These are phyloP conservation scores for Drosophila santomea DNA, from an alignment of 1,140 invertebrate genomes.

Conservation along the genomic window DNA sequence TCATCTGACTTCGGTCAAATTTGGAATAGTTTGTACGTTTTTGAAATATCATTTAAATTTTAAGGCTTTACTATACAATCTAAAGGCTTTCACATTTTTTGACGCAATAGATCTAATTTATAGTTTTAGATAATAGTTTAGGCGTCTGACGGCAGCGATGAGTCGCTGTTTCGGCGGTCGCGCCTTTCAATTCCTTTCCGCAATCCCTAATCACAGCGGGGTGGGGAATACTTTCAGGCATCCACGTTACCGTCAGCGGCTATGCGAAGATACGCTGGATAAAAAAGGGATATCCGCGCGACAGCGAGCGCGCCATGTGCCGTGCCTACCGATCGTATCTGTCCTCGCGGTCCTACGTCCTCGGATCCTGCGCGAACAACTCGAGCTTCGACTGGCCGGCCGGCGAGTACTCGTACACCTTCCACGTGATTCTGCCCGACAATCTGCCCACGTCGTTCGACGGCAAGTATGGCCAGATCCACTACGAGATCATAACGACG, in stretches of 20 bases:
- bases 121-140: too few relatives aligned
- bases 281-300: constrained; percentile 84
- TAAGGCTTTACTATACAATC: too few relatives aligned
- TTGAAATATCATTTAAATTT: too few relatives aligned
- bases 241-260: constrained; percentile 82
- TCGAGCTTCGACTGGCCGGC: constrained; percentile 85
- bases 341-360: constrained; percentile 81
- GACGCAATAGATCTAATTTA: too few relatives aligned
- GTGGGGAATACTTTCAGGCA: constrained; percentile 48
- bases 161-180: background rate
- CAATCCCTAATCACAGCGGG: constrained; percentile 12
- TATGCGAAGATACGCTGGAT: constrained; percentile 84
- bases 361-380: constrained; percentile 75
- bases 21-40: background rate
- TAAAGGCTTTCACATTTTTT: too few relatives aligned
- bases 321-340: constrained; percentile 82
- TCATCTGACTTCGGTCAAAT: background rate
- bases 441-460: constrained; percentile 90
- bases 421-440: constrained; percentile 86
- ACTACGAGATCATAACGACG: constrained; percentile 89
- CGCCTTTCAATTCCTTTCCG: constrained; percentile 9
- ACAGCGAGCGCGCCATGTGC: constrained; percentile 82
- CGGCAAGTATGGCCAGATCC: constrained; percentile 89
- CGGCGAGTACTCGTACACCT: constrained; percentile 87
- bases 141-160: background rate